Percentiles rank a stretch among this genome's conserved stretches.
These are phyloP conservation scores for Rhamphomyia laevipes DNA, from an alignment of 2,888 invertebrate species.

Conservation along the genomic window DNA sequence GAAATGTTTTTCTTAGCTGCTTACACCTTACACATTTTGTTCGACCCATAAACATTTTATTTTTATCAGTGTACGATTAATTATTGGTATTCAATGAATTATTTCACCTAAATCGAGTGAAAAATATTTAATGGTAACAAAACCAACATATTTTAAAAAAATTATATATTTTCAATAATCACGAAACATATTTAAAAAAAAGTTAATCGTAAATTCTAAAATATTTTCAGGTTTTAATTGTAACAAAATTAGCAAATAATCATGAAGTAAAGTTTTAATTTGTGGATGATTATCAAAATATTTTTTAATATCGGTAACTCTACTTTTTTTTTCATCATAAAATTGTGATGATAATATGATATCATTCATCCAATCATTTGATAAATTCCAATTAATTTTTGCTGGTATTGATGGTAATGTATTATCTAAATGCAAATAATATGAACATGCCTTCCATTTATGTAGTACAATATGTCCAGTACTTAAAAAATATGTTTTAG, in stretches of 20 bases:
- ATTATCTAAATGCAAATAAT: constrained; percentile 8
- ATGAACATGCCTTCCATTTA: constrained; percentile 7
- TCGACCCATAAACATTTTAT: too few species aligned
- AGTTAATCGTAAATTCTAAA: constrained; percentile 10
- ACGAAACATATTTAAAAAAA: constrained; percentile 10
- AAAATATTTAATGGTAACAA: too few species aligned
- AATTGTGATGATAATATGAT: constrained; percentile 9
- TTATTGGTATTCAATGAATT: too few species aligned
- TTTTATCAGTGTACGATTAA: too few species aligned
- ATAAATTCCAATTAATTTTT: neutral
- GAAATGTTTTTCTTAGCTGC: too few species aligned
- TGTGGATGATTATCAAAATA: constrained; percentile 9
- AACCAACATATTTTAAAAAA: too few species aligned
- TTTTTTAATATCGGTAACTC: constrained; percentile 5
- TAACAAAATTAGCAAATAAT: constrained; percentile 9
- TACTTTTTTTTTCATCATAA: constrained; percentile 6
- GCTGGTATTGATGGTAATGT: too few species aligned
- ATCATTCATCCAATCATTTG: constrained; percentile 9
- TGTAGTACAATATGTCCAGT: constrained; percentile 10
- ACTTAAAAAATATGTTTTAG: constrained; percentile 9
- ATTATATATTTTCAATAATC: neutral
- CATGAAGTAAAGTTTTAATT: constrained; percentile 9
- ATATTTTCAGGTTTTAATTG: constrained; percentile 8
- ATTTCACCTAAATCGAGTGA: too few species aligned
- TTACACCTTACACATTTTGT: too few species aligned